These are phyloP conservation scores for Plutomurus gul DNA, from an alignment of 1,140 invertebrate species.

Conservation along the genomic window DNA sequence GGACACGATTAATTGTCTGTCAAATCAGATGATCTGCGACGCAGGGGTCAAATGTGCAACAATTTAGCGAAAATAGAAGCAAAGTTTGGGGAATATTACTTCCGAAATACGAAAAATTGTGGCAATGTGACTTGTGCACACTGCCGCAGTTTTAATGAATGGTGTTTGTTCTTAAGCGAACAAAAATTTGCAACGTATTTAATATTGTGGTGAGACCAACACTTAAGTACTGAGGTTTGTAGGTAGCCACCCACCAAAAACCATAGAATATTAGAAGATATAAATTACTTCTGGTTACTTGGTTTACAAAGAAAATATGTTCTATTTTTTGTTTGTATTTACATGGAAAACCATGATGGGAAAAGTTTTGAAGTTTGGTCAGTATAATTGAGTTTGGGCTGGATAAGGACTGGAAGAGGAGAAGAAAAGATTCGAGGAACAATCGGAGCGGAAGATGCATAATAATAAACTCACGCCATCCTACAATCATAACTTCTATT, in stretches of 20 bases:
- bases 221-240: too few species aligned
- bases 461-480: constrained; percentile 10
- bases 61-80: too few species aligned
- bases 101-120: too few species aligned
- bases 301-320: neutral
- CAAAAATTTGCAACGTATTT: too few species aligned
- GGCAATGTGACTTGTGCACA: too few species aligned
- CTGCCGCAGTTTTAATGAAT: too few species aligned
- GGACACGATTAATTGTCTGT: neutral
- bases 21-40: too few species aligned
- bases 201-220: too few species aligned
- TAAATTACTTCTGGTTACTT: neutral
- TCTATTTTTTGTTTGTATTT: neutral
- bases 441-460: constrained; percentile 9
- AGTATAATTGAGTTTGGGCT: neutral
- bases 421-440: neutral
- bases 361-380: constrained; percentile 25
- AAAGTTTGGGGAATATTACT: too few species aligned
- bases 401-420: neutral
- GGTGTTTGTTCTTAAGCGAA: too few species aligned
- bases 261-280: neutral
- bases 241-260: too few species aligned
- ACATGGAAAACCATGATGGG: neutral
- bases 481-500: neutral
- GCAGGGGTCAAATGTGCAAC: too few species aligned